These are phyloP conservation scores for Silvanus unidentatus DNA, from an alignment of 2,888 invertebrate genomes.

Conservation along the genomic window DNA sequence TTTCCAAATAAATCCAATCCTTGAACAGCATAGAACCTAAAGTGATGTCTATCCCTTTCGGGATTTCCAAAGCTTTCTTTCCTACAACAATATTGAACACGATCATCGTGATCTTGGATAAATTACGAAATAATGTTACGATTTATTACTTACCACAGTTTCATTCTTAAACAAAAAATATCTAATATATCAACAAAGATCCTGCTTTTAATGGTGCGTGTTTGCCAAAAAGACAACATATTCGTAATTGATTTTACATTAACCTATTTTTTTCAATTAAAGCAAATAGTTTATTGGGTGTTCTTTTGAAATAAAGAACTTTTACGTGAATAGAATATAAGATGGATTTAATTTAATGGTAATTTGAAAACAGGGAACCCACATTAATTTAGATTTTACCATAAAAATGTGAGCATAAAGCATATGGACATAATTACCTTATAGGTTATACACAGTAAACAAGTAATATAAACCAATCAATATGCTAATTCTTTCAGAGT, in stretches of 20 bases:
- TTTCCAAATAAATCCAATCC: slow-evolving; percentile 26
- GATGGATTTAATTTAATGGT: too few relatives aligned
- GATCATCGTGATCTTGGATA: slow-evolving; percentile 28
- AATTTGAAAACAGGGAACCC: too few relatives aligned
- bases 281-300: too few relatives aligned
- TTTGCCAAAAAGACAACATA: background rate
- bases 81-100: slow-evolving; percentile 26
- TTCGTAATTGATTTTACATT: slow-evolving; percentile 4
- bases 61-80: slow-evolving; percentile 19
- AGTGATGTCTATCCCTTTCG: slow-evolving; percentile 24
- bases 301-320: too few relatives aligned
- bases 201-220: background rate
- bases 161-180: slow-evolving; percentile 3
- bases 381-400: too few relatives aligned
- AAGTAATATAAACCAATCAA: too few relatives aligned
- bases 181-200: slow-evolving; percentile 2
- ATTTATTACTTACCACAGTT: slow-evolving; percentile 2
- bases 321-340: too few relatives aligned
- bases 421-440: too few relatives aligned
- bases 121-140: slow-evolving; percentile 23
- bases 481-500: too few relatives aligned
- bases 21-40: slow-evolving; percentile 19
- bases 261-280: slow-evolving; percentile 4
- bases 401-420: too few relatives aligned
- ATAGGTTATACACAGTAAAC: too few relatives aligned